These are phyloP conservation scores for Onchidella celtica DNA, from an alignment of 2,888 invertebrate species.

Conservation along the genomic window DNA sequence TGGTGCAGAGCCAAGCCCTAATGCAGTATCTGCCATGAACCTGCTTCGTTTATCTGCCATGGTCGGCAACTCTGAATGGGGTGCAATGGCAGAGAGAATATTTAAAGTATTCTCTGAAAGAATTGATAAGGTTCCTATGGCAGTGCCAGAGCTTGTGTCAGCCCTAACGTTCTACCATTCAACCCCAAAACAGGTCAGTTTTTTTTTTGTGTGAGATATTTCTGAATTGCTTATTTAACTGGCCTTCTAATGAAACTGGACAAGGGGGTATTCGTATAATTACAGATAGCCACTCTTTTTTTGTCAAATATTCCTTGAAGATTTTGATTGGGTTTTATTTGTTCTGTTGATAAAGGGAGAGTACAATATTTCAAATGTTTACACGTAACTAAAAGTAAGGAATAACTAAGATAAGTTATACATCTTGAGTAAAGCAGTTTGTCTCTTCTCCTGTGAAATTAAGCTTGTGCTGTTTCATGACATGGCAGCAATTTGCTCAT, in stretches of 20 bases:
- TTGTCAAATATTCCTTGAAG: no score
- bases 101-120: conserved; percentile 79
- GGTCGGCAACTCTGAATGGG: conserved; percentile 84
- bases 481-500: no score
- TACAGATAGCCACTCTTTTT: no score
- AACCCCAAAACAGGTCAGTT: conserved; percentile 86
- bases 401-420: no score
- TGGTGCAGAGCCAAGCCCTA: conserved; percentile 95
- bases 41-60: conserved; percentile 85
- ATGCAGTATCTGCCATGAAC: conserved; percentile 92
- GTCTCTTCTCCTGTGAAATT: no score
- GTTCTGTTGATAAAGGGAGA: no score
- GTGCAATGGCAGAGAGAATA: conserved; percentile 83
- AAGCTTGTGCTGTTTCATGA: no score
- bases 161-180: conserved; percentile 87
- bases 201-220: neutral
- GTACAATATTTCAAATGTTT: no score
- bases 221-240: neutral
- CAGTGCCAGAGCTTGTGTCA: conserved; percentile 89
- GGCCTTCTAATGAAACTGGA: neutral
- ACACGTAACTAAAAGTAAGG: no score
- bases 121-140: conserved; percentile 85
- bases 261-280: neutral
- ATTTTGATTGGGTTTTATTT: no score
- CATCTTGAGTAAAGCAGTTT: no score